Conservation (phyloP, 2,888 invertebrate species). For the Lampropteryx suffumata region DNA sequence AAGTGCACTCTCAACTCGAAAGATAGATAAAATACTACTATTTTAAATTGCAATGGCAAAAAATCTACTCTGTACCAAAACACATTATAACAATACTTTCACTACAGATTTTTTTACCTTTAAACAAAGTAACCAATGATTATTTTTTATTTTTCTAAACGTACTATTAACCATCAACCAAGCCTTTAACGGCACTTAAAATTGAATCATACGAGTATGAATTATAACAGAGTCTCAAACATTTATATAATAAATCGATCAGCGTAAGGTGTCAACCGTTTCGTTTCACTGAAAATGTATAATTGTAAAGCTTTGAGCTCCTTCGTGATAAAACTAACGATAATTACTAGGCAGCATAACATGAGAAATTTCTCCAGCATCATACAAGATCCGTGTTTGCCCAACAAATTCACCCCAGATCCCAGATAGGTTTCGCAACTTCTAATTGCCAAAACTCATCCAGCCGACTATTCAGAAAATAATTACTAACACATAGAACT, state of each 20-base stretch:
- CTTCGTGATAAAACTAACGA: not conserved
- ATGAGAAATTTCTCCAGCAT: not conserved
- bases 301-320: too few relatives aligned
- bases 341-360: not conserved
- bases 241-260: too few relatives aligned
- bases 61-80: slow-evolving; percentile 13
- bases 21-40: not conserved
- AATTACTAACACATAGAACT: not conserved
- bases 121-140: too few relatives aligned
- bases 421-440: slow-evolving; percentile 14
- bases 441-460: slow-evolving; percentile 18
- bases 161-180: too few relatives aligned
- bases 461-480: not conserved
- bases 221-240: too few relatives aligned
- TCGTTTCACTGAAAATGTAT: too few relatives aligned
- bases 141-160: too few relatives aligned
- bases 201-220: too few relatives aligned
- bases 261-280: too few relatives aligned
- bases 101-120: too few relatives aligned
- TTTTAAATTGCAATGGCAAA: slow-evolving; percentile 19
- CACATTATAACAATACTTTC: slow-evolving; percentile 19
- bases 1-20: too few relatives aligned
- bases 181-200: too few relatives aligned
- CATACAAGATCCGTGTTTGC: slow-evolving; percentile 1
- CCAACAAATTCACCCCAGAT: slow-evolving; percentile 3